phyloP scores from a whole-genome alignment of 2,113 vertebrate genomes.

The Cinclus cinclus region DNA sequence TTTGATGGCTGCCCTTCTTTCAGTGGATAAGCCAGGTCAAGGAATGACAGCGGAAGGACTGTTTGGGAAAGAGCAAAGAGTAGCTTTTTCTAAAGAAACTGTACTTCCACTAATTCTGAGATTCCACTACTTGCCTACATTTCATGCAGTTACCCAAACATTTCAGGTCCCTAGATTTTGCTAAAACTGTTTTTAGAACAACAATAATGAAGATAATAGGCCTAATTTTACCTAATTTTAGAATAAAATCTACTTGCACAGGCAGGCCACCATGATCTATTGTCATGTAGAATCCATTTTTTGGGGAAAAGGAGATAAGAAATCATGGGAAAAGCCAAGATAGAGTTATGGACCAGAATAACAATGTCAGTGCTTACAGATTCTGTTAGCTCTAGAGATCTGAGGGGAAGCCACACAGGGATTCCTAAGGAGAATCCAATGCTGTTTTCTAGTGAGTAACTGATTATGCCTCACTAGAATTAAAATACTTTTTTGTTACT shows the following conservation, averaged over 20 bases:
- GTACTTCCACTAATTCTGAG: neutral
- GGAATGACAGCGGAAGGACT: neutral
- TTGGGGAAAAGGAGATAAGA: neutral
- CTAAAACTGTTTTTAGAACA: neutral
- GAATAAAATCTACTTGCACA: neutral
- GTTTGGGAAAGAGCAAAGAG: neutral
- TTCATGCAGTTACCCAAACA: neutral
- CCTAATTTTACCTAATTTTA: neutral
- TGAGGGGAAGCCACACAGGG: neutral
- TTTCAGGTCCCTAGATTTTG: neutral
- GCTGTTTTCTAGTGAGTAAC: neutral
- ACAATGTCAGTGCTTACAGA: neutral
- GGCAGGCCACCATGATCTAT: neutral
- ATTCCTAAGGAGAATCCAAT: neutral
- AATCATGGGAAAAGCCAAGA: neutral
- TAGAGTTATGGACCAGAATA: neutral
- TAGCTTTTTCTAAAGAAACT: neutral
- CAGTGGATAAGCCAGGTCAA: neutral
- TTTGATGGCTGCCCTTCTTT: neutral
- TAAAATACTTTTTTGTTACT: neutral
- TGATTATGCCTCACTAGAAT: neutral
- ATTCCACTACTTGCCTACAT: neutral
- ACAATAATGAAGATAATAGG: neutral
- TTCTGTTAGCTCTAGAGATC: neutral
- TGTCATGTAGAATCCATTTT: neutral